Evolutionary conservation across 2,113 vertebrate genomes (phyloP).

Genomic region (Hirundichthys speculiger): DNA sequence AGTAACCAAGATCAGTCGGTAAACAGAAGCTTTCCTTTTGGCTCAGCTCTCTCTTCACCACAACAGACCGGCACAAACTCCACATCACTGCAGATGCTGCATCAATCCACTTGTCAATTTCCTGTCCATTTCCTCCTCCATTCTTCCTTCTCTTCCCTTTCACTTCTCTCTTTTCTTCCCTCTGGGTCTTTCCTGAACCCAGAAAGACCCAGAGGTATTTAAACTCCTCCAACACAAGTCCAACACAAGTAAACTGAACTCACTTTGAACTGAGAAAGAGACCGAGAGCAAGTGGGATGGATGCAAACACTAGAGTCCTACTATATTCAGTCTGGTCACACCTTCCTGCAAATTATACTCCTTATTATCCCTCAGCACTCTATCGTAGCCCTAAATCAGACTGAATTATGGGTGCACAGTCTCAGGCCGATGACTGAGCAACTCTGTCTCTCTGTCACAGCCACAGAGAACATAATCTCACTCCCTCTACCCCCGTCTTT

Average conservation of each 20-base stretch:
- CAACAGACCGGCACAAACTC: too few relatives aligned
- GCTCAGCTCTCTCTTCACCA: too few relatives aligned
- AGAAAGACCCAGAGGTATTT: too few relatives aligned
- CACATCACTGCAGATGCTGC: too few relatives aligned
- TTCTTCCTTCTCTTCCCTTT: neutral
- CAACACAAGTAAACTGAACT: conserved; percentile 10
- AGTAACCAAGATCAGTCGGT: too few relatives aligned
- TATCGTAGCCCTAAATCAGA: conserved; percentile 70
- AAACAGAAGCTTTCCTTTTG: too few relatives aligned
- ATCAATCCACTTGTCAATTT: too few relatives aligned
- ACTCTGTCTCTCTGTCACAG: conserved; percentile 50
- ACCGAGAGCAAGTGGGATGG: conserved; percentile 6
- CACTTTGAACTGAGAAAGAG: conserved; percentile 8
- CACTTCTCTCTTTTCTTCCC: too few relatives aligned
- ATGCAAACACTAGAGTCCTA: conserved; percentile 37
- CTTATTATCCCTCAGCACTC: conserved; percentile 76
- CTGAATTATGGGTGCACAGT: conserved; percentile 69
- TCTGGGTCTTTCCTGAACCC: too few relatives aligned
- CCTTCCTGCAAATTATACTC: conserved; percentile 69
- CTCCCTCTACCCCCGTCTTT: conserved; percentile 14
- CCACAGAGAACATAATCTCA: conserved; percentile 46
- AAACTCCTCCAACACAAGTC: too few relatives aligned
- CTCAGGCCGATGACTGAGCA: conserved; percentile 53
- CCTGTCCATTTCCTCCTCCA: too few relatives aligned
- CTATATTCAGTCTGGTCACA: conserved; percentile 71